Evolutionary conservation across 2,888 invertebrate genomes (phyloP), one percentile per base, ranked within the genome.

Genomic region (Eupithecia centaureata): DNA sequence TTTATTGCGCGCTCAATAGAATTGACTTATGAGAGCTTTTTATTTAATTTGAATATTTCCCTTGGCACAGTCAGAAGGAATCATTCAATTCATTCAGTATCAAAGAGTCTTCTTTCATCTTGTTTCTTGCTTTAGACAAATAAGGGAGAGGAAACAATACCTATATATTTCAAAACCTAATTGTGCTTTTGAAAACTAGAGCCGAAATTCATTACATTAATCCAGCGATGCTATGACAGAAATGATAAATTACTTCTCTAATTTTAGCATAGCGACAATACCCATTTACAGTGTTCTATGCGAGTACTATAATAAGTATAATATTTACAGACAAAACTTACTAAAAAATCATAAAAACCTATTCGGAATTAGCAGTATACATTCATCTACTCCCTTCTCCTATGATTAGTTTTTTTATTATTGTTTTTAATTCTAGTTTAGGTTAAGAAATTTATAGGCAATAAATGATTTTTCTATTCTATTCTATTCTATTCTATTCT

Each of bases 1-100:
- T 63, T 63, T 51, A 52, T 57, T 67, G 65, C 33, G 61, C 47
- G 58, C 22, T 61, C 63, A 38, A 61, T 28, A 28, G 30, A 56
- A 56, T 30, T 18, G 30, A 10, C 27, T 58, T 15, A 47, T 47
- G 47, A 58, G 57, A 52, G 51, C 8, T 54, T 61, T 51, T 61
- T 42, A 52, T 52, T 12, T 54, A 35, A 38, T 63, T 63, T 63
- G 18, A 35, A 28, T 35, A 47, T 51, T 59, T 59, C 51, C 7
- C 32, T 64, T 10, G 32, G 33, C 18, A 57, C 32, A 30, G 5
- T 18, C n/a, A n/a, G 56, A n/a, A 30, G 8, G 10, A 30, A 52
- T 52, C 52, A 52, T 22, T 22, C 47, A 22, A 52, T 52, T 52
- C 51, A 15, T 52, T 52, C 13, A 52, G 52, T 27, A 13, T 52